These are phyloP conservation scores for Argyrosomus japonicus DNA, from an alignment of 2,113 vertebrate genomes.

Conservation along the genomic window DNA sequence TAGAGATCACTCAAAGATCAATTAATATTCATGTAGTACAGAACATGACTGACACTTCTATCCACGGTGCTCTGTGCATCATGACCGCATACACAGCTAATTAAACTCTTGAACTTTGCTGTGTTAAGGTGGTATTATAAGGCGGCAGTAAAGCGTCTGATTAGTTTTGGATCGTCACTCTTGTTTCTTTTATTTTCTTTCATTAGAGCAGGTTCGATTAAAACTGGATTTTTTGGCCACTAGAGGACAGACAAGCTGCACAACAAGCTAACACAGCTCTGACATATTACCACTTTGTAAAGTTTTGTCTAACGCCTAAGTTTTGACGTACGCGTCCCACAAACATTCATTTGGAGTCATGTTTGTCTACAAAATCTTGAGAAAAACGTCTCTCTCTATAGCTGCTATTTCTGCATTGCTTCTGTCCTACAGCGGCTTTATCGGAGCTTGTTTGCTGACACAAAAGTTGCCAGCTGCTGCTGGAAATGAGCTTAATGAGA, in stretches of 20 bases:
- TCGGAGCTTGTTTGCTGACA: background rate
- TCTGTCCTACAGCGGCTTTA: background rate
- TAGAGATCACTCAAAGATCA: slow-evolving; percentile 11
- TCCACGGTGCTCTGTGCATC: background rate
- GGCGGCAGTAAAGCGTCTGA: background rate
- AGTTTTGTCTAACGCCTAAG: too few relatives aligned
- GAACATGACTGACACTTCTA: background rate
- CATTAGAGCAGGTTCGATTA: background rate
- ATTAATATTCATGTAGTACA: slow-evolving; percentile 8
- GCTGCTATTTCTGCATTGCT: background rate
- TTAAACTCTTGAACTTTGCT: background rate
- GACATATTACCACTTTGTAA: too few relatives aligned
- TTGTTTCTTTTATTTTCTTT: background rate
- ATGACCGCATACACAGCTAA: background rate
- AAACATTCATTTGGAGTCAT: too few relatives aligned
- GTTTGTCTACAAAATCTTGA: too few relatives aligned
- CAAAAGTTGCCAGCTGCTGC: background rate
- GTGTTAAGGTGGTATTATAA: background rate
- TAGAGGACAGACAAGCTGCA: background rate
- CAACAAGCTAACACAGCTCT: background rate
- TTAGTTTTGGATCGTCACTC: background rate
- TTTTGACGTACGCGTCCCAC: too few relatives aligned
- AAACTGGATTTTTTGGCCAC: background rate
- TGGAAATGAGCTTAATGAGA: background rate
- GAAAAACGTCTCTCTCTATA: background rate